These are phyloP conservation scores for Euura lappo DNA, from an alignment of 1,140 invertebrate species.

Conservation along the genomic window DNA sequence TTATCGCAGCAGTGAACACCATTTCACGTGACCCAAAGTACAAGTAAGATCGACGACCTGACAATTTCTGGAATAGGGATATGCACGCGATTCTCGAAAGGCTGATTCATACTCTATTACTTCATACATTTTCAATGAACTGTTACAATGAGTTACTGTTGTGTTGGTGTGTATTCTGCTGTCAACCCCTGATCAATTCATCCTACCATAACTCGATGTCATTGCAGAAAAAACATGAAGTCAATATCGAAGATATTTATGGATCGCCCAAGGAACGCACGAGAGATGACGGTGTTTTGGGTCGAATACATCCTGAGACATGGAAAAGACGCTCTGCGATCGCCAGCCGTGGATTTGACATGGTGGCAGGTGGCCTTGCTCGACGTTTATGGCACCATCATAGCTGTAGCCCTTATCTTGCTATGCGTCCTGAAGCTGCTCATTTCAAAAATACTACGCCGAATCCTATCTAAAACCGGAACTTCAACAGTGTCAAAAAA, in stretches of 20 bases:
- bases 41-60: slow-evolving; percentile 22
- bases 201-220: not conserved
- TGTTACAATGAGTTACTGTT: no score
- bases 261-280: slow-evolving; percentile 62
- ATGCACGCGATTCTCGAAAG: no score
- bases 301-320: slow-evolving; percentile 70
- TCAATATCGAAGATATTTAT: slow-evolving; percentile 61
- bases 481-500: not conserved
- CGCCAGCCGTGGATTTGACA: slow-evolving; percentile 39
- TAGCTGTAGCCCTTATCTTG: not conserved
- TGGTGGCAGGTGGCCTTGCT: slow-evolving; percentile 55
- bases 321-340: slow-evolving; percentile 40
- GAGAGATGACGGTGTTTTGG: slow-evolving; percentile 68
- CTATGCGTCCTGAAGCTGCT: not conserved
- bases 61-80: not conserved
- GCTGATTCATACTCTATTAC: no score
- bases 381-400: slow-evolving; percentile 39
- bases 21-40: slow-evolving; percentile 31
- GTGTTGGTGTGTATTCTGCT: no score
- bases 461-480: not conserved
- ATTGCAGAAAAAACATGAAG: slow-evolving; percentile 57
- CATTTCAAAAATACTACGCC: not conserved
- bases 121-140: no score
- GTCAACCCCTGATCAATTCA: slow-evolving; percentile 25
- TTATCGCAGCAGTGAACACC: slow-evolving; percentile 26